Evolutionary conservation across 2,797 vertebrate species (phyloP), one percentile per base, ranked within the genome.

Genomic region (Halcyon leucocephala): DNA sequence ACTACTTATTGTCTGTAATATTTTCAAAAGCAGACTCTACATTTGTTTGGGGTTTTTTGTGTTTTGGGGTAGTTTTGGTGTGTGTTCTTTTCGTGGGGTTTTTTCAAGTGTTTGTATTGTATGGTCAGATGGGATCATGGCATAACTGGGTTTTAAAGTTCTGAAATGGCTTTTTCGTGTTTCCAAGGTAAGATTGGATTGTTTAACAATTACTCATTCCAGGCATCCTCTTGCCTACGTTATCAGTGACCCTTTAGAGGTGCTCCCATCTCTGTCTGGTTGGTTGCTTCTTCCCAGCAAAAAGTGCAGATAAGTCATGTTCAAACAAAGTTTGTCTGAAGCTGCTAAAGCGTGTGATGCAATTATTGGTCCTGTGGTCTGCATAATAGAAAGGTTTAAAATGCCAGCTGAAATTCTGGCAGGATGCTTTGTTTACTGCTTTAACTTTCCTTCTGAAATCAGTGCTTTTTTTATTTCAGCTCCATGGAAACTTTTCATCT

Each of bases 381-480:
- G 3, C 26, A 3, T 9, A 62, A 35, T 4, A 51, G 44, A 49
- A 60, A 57, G 55, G 24, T 51, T 76, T 19, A 57, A 76, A 58
- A 65, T 76, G 42, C 25, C 28, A 25, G 35, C 61, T 77, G 72
- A 25, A 76, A 49, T 83, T 52, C 74, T 54, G 41, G 70, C 72
- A 80, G 76, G 42, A 78, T 70, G 46, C 26, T 95, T 90, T 91
- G n/a, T 86, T 58, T 73, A 35, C 66, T 60, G 44, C 37, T 33
- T 88, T 87, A 73, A 62, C 71, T 90, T 93, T 41, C 82, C 65
- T 51, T 88, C 88, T 96, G 64, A 97, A 92, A 82, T 71, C 88
- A 66, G 15, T 96, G 35, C 19, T 65, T 95, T 97, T 97, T 97
- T 90, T 72, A 52, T 98, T 98, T 90, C 97, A 98, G 98, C 91